Evolutionary conservation across 2,113 vertebrate species (phyloP), one percentile per base, ranked within the genome.

Genomic region (Leucosticte australis): DNA sequence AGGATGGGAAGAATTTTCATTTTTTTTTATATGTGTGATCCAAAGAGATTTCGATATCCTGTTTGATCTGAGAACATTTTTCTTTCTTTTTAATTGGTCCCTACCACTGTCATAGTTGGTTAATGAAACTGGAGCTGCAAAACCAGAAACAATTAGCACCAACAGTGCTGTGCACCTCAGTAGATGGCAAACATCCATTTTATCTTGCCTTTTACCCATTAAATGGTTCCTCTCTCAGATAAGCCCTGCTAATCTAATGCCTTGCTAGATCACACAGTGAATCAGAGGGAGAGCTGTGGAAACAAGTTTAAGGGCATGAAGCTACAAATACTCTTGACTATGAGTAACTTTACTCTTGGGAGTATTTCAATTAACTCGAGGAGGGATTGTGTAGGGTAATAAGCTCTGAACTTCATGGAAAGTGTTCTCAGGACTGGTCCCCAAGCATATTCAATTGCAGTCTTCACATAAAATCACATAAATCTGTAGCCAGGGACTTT

Each of bases 381-480:
- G 85, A 95, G 68, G 93, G 71, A 84, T 90, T 93, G 44, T 52
- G 73, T 47, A 89, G 85, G 65, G 93, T 92, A 94, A 88, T 97
- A 93, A 96, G 50, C 64, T 86, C 71, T 83, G 79, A 94, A 94
- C 90, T 92, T 90, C 92, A 74, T 35, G 64, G 44, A 33, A 70
- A 83, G 20, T 46, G 52, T 91, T 92, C 23, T 1, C 57, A 81
- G 90, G 68, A 42, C 76, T 75, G 56, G 64, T 81, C 85, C 73
- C 73, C 37, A 52, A 74, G 85, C 79, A 52, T 75, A 77, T 85
- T 91, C 78, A 77, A 13, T 83, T 77, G 59, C 76, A 65, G 49
- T 42, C 71, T 95, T 95, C 83, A 80, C 83, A 96, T 97, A 95
- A 97, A 95, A 31, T 83, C 92, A 94, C 83, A 91, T 83, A 94